Evolutionary conservation across 2,888 invertebrate species (phyloP).

Genomic region (Lucinisca nassula): DNA sequence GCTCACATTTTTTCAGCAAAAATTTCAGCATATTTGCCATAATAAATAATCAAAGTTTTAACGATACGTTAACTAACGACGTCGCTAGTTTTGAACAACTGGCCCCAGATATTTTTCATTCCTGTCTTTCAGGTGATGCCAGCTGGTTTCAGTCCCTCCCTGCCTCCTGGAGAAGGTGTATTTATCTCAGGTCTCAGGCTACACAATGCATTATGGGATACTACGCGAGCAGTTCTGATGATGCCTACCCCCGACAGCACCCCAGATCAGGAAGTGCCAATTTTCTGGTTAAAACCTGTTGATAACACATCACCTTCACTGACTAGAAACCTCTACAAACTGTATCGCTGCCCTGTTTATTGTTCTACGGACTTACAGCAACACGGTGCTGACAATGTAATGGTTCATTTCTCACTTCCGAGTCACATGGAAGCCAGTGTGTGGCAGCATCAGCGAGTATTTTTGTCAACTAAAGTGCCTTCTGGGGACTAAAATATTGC

Average conservation of each 20-base stretch:
- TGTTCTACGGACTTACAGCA: slow-evolving; percentile 70
- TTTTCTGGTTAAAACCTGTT: slow-evolving; percentile 82
- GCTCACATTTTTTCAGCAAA: too few species aligned
- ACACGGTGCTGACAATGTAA: slow-evolving; percentile 73
- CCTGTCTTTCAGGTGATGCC: slow-evolving; percentile 82
- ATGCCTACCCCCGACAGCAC: slow-evolving; percentile 70
- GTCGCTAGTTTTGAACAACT: too few species aligned
- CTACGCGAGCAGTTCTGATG: slow-evolving; percentile 72
- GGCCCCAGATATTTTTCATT: too few species aligned
- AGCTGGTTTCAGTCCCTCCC: slow-evolving; percentile 72
- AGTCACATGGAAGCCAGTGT: slow-evolving; percentile 68
- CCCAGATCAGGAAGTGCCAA: slow-evolving; percentile 75
- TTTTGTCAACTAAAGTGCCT: slow-evolving; percentile 59
- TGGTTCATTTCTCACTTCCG: slow-evolving; percentile 77
- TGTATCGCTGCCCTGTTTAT: slow-evolving; percentile 81
- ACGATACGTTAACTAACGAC: too few species aligned
- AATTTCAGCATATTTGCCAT: too few species aligned
- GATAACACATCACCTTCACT: slow-evolving; percentile 56
- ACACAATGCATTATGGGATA: slow-evolving; percentile 85
- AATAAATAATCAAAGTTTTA: too few species aligned
- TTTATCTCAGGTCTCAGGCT: slow-evolving; percentile 81
- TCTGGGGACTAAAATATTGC: too few species aligned
- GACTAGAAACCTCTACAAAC: slow-evolving; percentile 44
- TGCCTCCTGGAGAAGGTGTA: slow-evolving; percentile 79
- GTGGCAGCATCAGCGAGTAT: slow-evolving; percentile 80